Evolutionary conservation across 2,797 vertebrate genomes (phyloP), one percentile per base, ranked within the genome.

Genomic region (Cossypha niveicapilla): DNA sequence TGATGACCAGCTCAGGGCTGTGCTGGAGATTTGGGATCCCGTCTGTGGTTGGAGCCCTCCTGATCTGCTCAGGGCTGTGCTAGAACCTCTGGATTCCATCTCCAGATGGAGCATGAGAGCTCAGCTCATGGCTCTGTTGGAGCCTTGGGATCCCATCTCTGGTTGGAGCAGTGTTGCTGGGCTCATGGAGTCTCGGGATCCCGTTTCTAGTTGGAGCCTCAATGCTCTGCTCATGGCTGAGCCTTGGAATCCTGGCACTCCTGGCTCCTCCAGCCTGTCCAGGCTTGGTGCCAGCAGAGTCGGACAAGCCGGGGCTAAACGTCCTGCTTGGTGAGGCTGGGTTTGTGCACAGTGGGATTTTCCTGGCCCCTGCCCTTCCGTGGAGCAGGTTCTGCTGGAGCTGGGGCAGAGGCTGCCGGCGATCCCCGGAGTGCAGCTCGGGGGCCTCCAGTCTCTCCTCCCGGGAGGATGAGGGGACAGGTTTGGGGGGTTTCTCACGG

Each of bases 391-490:
- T 83, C 73, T 77, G 28, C 10, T 10, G 44, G 41, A 34, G 50
- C 12, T 6, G 35, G 18, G 80, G 41, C 1, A 1, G 57, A 32
- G 37, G 32, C 83, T 27, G 61, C 0, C 3, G 48, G 57, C 1
- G 2, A 18, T 66, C 56, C 47, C 21, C 0, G 1, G 17, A 68
- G 54, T 1, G 1, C 1, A 1, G 19, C 28, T 53, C 4, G 0
- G 25, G 37, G 35, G 4, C 23, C 22, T 76, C n/a, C 75, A 18
- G 48, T 54, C 45, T 39, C 66, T 54, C 27, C 32, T 86, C 45
- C 50, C 13, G 10, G 15, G 39, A 44, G 74, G 32, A 3, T 12
- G 35, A 60, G n/a, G 62, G 24, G 34, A 23, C 63, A 28, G 44
- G 23, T 66, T 11, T 23, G 28, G 56, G 54, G 63, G 25, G 23